These are phyloP conservation scores for Lepidurus apus DNA, from an alignment of 1,140 invertebrate species.

Conservation along the genomic window DNA sequence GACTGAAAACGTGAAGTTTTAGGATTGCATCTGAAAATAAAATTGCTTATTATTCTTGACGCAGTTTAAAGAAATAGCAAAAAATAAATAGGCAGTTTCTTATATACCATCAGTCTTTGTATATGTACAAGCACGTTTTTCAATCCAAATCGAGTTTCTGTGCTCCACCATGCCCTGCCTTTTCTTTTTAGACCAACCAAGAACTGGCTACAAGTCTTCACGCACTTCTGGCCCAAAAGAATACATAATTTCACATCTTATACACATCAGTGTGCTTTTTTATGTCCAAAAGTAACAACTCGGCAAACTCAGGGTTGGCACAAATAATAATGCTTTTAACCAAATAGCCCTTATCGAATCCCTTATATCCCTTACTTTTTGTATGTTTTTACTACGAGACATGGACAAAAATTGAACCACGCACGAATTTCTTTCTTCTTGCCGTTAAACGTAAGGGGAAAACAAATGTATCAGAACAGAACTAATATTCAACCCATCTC, in stretches of 20 bases:
- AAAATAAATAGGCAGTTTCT: background rate
- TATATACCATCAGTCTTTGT: background rate
- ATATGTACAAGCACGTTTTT: constrained; percentile 7
- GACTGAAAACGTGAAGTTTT: too few relatives aligned
- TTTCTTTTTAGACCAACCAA: background rate
- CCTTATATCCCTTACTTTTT: background rate
- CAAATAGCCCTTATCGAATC: constrained; percentile 9
- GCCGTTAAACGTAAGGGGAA: background rate
- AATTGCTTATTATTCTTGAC: background rate
- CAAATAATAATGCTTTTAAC: constrained; percentile 13
- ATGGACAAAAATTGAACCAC: background rate
- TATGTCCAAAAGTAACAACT: background rate
- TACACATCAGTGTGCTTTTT: background rate
- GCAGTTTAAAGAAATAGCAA: background rate
- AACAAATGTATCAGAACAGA: background rate
- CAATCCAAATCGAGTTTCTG: constrained; percentile 13
- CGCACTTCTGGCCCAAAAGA: background rate
- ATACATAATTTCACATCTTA: background rate
- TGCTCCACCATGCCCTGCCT: background rate
- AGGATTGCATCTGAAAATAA: too few relatives aligned
- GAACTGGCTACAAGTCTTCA: background rate
- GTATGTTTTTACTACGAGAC: background rate
- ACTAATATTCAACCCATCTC: background rate
- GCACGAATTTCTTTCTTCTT: background rate
- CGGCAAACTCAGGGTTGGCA: constrained; percentile 20